phyloP scores from a whole-genome alignment of 2,797 vertebrate genomes.

The Helostoma temminkii region DNA sequence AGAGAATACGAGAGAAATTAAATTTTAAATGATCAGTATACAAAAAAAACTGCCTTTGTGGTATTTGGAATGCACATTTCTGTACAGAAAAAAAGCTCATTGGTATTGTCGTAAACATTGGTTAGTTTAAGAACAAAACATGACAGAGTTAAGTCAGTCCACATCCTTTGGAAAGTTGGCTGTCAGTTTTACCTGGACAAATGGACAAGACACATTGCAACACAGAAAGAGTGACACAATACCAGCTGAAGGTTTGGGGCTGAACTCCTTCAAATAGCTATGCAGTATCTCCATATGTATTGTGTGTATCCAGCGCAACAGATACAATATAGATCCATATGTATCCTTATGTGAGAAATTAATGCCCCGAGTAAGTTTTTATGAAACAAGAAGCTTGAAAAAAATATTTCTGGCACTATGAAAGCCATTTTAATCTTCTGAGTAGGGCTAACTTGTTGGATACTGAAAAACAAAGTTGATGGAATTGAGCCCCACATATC shows the following conservation, averaged over 20 bases:
- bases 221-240: slow-evolving; percentile 71
- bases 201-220: slow-evolving; percentile 69
- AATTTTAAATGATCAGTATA: slow-evolving; percentile 73
- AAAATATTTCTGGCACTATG: slow-evolving; percentile 58
- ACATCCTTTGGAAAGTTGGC: slow-evolving; percentile 86
- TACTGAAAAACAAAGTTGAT: slow-evolving; percentile 77
- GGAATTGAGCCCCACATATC: slow-evolving; percentile 80
- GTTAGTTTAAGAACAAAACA: slow-evolving; percentile 85
- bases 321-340: no score
- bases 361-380: slow-evolving; percentile 63
- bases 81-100: slow-evolving; percentile 90
- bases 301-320: no score
- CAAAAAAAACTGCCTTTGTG: slow-evolving; percentile 84
- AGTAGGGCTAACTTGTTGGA: slow-evolving; percentile 62
- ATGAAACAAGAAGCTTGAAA: slow-evolving; percentile 70
- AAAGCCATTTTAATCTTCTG: slow-evolving; percentile 84
- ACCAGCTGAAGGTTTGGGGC: slow-evolving; percentile 69
- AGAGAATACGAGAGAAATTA: slow-evolving; percentile 77
- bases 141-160: slow-evolving; percentile 74
- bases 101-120: slow-evolving; percentile 91
- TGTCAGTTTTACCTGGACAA: slow-evolving; percentile 66
- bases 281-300: slow-evolving; percentile 64
- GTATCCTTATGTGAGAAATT: slow-evolving; percentile 61
- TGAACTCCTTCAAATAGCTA: slow-evolving; percentile 77
- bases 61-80: slow-evolving; percentile 92